phyloP scores from a whole-genome alignment of 2,113 vertebrate species.

The Asarcornis scutulata region DNA sequence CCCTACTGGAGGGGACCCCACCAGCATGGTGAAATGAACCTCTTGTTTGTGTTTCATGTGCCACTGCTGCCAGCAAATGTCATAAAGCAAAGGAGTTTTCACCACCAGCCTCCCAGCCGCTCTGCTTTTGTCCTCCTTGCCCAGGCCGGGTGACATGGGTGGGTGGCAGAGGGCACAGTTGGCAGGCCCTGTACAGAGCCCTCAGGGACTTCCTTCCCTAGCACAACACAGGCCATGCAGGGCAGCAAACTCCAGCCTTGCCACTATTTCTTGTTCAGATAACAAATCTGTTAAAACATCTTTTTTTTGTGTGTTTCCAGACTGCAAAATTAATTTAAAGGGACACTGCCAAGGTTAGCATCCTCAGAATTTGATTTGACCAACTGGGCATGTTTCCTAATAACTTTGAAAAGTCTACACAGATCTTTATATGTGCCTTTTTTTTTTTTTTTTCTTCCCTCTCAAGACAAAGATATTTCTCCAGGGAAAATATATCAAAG shows the following conservation, averaged over 20 bases:
- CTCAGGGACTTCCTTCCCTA: neutral
- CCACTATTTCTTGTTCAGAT: neutral
- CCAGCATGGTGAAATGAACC: rapidly evolving
- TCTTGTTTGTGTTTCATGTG: rapidly evolving
- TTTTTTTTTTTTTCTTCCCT: no score
- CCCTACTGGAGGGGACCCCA: neutral
- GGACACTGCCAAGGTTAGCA: neutral
- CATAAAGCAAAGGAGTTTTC: neutral
- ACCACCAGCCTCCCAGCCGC: neutral
- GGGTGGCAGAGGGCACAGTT: neutral
- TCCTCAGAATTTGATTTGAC: constrained; percentile 17
- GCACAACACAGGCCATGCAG: no score
- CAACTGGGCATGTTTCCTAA: neutral
- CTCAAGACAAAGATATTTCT: neutral
- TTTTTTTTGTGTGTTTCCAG: neutral
- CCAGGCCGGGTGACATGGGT: rapidly evolving
- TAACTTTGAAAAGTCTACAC: neutral
- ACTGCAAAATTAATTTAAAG: constrained; percentile 13
- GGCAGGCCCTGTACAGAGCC: no score
- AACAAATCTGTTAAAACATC: neutral
- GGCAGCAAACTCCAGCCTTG: neutral
- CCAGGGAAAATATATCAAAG: neutral
- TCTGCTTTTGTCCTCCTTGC: neutral
- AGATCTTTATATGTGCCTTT: neutral
- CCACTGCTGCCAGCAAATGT: neutral